Conservation (phyloP, 2,888 invertebrate species). For the Eupithecia subfuscata region DNA sequence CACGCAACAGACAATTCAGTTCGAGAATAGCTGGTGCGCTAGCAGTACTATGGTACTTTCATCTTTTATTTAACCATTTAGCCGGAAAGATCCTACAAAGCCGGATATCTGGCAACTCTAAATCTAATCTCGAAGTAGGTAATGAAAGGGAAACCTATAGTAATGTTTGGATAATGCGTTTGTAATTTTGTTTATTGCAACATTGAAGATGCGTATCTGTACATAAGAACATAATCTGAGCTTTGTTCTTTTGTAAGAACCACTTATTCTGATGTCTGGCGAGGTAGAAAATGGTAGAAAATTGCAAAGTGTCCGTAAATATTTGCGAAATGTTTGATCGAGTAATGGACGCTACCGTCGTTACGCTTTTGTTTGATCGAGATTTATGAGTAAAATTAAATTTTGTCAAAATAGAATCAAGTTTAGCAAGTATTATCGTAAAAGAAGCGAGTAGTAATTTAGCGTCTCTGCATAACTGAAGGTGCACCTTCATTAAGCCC, state of each 20-base stretch:
- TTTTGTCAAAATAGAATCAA: background rate
- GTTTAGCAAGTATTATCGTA: no score
- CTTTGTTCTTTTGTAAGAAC: conserved; percentile 30
- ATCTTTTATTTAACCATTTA: background rate
- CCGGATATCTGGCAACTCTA: conserved; percentile 20
- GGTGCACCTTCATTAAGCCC: no score
- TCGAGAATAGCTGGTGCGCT: no score
- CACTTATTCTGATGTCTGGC: conserved; percentile 15
- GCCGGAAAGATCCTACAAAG: background rate
- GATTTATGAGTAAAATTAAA: background rate
- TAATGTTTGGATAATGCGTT: conserved; percentile 45
- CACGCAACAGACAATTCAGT: no score
- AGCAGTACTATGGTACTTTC: no score
- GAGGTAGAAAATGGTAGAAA: conserved; percentile 24
- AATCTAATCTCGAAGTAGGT: conserved; percentile 36
- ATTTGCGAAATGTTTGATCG: conserved; percentile 9
- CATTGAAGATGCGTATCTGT: conserved; percentile 41
- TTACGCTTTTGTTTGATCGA: conserved; percentile 3
- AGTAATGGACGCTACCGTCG: conserved; percentile 1
- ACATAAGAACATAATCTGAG: conserved; percentile 30
- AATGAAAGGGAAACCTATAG: conserved; percentile 44
- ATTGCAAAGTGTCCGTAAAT: conserved; percentile 16
- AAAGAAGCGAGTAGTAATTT: no score
- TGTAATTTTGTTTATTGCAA: conserved; percentile 57
- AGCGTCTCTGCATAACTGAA: no score